phyloP scores from a whole-genome alignment of 2,888 invertebrate genomes.

The Petrolisthes manimaculis region DNA sequence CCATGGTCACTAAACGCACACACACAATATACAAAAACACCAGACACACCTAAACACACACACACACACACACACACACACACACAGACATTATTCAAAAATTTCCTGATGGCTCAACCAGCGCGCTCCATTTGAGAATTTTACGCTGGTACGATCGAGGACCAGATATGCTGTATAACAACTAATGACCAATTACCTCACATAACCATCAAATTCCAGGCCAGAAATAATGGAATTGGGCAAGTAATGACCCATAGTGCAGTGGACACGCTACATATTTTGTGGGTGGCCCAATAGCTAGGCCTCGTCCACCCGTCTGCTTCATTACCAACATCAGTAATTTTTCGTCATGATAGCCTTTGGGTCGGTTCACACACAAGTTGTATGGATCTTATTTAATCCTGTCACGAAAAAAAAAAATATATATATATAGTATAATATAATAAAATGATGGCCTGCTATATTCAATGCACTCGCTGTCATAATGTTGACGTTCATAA shows the following conservation, averaged over 20 bases:
- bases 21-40: not conserved
- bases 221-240: conserved; percentile 46
- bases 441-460: too few species aligned
- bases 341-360: too few species aligned
- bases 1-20: too few species aligned
- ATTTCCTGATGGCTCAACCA: conserved; percentile 18
- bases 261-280: conserved; percentile 34
- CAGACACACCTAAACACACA: not conserved
- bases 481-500: too few species aligned
- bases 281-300: conserved; percentile 9
- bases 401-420: too few species aligned
- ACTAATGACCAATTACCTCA: conserved; percentile 45
- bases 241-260: conserved; percentile 47
- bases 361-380: too few species aligned
- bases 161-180: conserved; percentile 44
- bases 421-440: too few species aligned
- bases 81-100: conserved; percentile 11
- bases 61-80: too few species aligned
- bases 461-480: too few species aligned
- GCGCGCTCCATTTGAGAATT: conserved; percentile 19
- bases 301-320: too few species aligned
- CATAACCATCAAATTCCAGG: conserved; percentile 45
- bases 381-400: too few species aligned
- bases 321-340: too few species aligned
- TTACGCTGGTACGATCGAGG: conserved; percentile 24